phyloP scores from a whole-genome alignment of 2,113 vertebrate species.

The Cyprinodon brontotheroides region DNA sequence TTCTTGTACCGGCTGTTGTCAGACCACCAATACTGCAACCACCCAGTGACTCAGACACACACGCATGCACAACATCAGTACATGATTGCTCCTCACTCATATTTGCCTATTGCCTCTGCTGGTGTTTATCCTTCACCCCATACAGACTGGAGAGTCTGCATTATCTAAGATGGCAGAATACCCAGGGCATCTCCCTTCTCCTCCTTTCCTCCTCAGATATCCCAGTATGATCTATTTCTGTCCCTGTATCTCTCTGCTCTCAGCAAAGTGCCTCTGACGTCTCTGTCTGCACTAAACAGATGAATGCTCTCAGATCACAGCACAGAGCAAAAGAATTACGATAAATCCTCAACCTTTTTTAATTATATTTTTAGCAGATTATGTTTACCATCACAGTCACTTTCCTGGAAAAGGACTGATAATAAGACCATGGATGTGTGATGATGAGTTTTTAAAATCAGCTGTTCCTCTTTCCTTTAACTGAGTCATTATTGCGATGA shows the following conservation, averaged over 20 bases:
- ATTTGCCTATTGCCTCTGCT: constrained; percentile 48
- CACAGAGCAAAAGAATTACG: constrained; percentile 39
- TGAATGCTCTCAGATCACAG: constrained; percentile 59
- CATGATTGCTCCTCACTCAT: constrained; percentile 21
- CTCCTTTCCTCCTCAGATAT: constrained; percentile 67
- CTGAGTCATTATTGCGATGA: constrained; percentile 66
- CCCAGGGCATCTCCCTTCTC: constrained; percentile 65
- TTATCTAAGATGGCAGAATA: constrained; percentile 71
- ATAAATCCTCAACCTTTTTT: constrained; percentile 11
- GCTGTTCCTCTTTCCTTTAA: constrained; percentile 41
- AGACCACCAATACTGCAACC: constrained; percentile 28
- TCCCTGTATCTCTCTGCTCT: constrained; percentile 66
- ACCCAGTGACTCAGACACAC: constrained; percentile 31
- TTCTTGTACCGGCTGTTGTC: constrained; percentile 41
- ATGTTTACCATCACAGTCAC: constrained; percentile 37
- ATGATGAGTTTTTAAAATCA: constrained; percentile 52
- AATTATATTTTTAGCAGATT: constrained; percentile 32
- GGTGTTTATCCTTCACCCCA: constrained; percentile 50
- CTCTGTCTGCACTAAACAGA: constrained; percentile 67
- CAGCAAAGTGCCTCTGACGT: constrained; percentile 70
- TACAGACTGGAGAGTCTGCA: constrained; percentile 39
- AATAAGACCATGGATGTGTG: constrained; percentile 41
- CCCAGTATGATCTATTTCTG: constrained; percentile 72
- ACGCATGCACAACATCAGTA: constrained; percentile 8
- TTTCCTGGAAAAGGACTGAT: constrained; percentile 17